Percentiles rank a stretch among this genome's conserved stretches.
Evolutionary conservation across 2,797 vertebrate species (phyloP).

Genomic region (Hypotaenidia okinawae): DNA sequence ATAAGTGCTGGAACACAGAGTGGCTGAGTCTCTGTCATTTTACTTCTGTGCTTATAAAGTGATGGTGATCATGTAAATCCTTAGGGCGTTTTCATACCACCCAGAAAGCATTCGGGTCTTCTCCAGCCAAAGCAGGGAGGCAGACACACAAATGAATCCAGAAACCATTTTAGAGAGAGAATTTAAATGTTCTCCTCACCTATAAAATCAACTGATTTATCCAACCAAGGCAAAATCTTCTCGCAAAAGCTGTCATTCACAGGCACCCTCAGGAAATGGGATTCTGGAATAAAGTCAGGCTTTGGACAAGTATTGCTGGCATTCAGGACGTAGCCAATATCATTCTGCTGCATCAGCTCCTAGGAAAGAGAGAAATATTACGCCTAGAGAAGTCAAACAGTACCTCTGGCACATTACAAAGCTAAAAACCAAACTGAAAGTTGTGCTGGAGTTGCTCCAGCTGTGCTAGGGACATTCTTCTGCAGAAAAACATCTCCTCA

Average conservation of each 20-base stretch:
- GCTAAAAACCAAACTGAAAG: background rate
- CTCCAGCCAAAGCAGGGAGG: background rate
- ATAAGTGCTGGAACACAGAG: background rate
- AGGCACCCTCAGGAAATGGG: conserved; percentile 93
- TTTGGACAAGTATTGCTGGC: conserved; percentile 97
- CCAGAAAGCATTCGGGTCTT: background rate
- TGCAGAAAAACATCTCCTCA: background rate
- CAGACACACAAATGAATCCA: background rate
- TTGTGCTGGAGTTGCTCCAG: background rate
- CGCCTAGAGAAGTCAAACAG: background rate
- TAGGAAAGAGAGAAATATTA: conserved; percentile 52
- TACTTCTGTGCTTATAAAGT: background rate
- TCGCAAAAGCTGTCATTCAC: conserved; percentile 98
- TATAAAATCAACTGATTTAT: conserved; percentile 96
- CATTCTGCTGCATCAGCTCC: conserved; percentile 97
- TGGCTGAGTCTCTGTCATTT: background rate
- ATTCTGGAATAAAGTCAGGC: conserved; percentile 93
- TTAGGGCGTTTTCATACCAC: background rate
- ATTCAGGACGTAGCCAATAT: conserved; percentile 91
- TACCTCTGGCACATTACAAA: background rate
- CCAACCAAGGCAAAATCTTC: conserved; percentile 97
- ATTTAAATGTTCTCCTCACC: conserved; percentile 77
- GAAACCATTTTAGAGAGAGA: background rate
- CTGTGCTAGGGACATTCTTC: background rate
- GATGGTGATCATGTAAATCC: background rate